These are phyloP conservation scores for Heliothis virescens DNA, from an alignment of 1,140 invertebrate species.

Conservation along the genomic window DNA sequence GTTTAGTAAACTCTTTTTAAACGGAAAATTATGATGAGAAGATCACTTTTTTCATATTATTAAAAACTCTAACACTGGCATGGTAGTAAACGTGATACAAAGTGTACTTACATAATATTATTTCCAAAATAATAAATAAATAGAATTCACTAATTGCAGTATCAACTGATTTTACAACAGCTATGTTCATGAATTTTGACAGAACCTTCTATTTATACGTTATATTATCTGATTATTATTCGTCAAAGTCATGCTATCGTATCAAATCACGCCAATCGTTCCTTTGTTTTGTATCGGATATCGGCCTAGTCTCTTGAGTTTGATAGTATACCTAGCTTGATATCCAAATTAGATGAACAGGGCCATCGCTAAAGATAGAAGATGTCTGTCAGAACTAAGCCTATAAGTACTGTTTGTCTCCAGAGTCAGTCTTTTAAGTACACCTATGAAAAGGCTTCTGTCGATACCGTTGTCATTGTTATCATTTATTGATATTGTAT, in stretches of 20 bases:
- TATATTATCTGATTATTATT: slow-evolving; percentile 32
- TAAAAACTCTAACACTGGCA: neutral
- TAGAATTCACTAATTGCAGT: slow-evolving; percentile 8
- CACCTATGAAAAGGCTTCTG: neutral
- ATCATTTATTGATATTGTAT: slow-evolving; percentile 3
- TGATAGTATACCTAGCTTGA: neutral
- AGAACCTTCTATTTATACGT: slow-evolving; percentile 32
- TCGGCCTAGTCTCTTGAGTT: slow-evolving; percentile 13
- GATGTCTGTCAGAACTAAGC: no score
- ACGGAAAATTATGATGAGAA: no score
- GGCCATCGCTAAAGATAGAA: neutral
- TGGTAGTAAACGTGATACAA: no score
- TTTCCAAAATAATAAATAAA: neutral
- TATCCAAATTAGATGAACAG: neutral
- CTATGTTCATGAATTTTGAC: neutral
- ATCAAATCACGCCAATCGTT: slow-evolving; percentile 26
- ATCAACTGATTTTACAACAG: slow-evolving; percentile 17
- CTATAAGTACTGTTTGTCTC: no score
- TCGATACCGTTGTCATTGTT: neutral
- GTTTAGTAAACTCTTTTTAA: neutral
- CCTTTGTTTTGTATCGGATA: slow-evolving; percentile 28
- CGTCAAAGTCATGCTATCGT: slow-evolving; percentile 24
- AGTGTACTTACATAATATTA: slow-evolving; percentile 27
- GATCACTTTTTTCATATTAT: neutral
- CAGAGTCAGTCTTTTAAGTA: neutral